Evolutionary conservation across 2,797 vertebrate species (phyloP).

Genomic region (Chlorospingus semifuscus): DNA sequence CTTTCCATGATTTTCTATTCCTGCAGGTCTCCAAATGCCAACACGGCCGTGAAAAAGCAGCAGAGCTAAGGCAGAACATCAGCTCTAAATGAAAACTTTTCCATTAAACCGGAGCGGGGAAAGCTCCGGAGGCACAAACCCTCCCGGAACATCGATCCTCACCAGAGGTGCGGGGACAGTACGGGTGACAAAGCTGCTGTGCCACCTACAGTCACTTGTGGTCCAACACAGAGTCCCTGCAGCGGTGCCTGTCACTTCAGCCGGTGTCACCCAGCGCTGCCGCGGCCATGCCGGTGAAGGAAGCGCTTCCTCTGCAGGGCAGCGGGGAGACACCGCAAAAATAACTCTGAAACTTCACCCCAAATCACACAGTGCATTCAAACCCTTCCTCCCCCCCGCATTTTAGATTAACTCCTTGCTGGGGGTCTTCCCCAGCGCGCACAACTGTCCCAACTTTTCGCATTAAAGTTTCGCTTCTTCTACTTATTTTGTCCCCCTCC

Average conservation of each 20-base stretch:
- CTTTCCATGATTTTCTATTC: neutral
- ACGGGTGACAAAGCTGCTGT: slow-evolving; percentile 24
- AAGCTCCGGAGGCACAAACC: too few species aligned
- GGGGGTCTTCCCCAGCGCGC: neutral
- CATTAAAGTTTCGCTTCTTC: rapidly evolving
- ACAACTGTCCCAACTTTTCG: rapidly evolving
- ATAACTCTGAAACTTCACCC: rapidly evolving
- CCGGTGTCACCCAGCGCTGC: neutral
- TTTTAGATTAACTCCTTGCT: neutral
- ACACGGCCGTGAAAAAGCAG: rapidly evolving
- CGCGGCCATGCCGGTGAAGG: slow-evolving; percentile 21
- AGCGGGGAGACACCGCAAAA: neutral
- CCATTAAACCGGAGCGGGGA: rapidly evolving
- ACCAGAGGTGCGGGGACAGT: neutral
- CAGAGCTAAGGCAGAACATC: neutral
- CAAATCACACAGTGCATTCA: rapidly evolving
- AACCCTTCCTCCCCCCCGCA: neutral
- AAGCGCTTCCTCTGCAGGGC: neutral
- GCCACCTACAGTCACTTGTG: slow-evolving; percentile 32
- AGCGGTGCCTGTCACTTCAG: neutral
- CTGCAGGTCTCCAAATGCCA: neutral
- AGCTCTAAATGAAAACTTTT: neutral
- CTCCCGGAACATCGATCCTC: rapidly evolving
- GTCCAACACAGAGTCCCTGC: neutral
- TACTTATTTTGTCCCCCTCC: rapidly evolving